Base-by-base conservation (phyloP, 1,140 invertebrate genomes). In the Lutraria rhynchaena region DNA sequence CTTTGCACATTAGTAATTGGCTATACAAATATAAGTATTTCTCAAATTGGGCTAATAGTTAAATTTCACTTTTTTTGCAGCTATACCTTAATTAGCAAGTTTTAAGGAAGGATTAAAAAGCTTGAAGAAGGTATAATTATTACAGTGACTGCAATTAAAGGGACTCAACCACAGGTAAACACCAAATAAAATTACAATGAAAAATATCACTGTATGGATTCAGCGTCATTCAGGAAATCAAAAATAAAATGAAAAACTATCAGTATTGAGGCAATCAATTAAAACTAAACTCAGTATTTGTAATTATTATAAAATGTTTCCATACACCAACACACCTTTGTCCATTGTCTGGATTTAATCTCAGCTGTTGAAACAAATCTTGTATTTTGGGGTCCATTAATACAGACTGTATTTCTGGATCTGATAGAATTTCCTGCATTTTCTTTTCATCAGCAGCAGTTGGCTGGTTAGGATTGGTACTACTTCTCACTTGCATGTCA, bases 301-400 rank as follows among this genome's bases (percentile, higher is more conserved):
- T n/a, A n/a, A n/a, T n/a, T n/a, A n/a, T n/a, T n/a, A n/a, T n/a
- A n/a, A n/a, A n/a, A n/a, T n/a, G n/a, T n/a, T n/a, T n/a, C n/a
- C n/a, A n/a, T n/a, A n/a, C n/a, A n/a, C n/a, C n/a, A 35, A 67
- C 41, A 41, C 58, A 90, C 90, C 86, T 89, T 65, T 90, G 88
- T 51, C 85, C 89, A 65, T 84, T 77, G 35, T 83, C 82, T 22
- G 88, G 88, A 76, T 90, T 80, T 37, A 37, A 84, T 57, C 83
- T 83, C 53, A 90, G 61, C 11, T 57, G 41, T 49, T 87, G 60
- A 63, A 91, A 81, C 11, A 90, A 46, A 19, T 84, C 63, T 76
- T 88, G 87, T 24, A 91, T 83, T 29, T 87, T 63, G 1, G 87
- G 83, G 70, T 91, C 89, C 60, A 88, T 58, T 0, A 91, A 76